Base-by-base conservation (phyloP, 2,113 vertebrate species). In the Pandion haliaetus region DNA sequence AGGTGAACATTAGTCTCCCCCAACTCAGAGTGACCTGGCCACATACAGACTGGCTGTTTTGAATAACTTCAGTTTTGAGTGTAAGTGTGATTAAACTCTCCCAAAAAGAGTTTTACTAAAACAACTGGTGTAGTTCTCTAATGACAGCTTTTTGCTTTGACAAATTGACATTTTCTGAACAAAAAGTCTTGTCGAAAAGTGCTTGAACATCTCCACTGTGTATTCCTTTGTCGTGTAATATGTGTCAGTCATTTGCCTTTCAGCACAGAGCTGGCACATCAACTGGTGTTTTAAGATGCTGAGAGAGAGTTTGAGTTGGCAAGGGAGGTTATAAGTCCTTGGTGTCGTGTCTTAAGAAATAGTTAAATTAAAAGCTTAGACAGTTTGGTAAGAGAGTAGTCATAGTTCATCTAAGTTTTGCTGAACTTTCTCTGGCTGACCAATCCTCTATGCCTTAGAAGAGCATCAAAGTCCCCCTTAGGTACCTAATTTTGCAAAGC, bases 401-500 rank as follows among this genome's bases (percentile, higher is more conserved):
- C 82, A 82, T 61, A 82, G 79, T 58, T 84, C 49, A 52, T 59
- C 18, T 38, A n/a, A 67, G 70, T 57, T 90, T 38, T 47, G 42
- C 50, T 76, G 66, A 85, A 77, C 71, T 88, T 54, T 77, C 69
- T 67, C 86, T 71, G 57, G 16, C 52, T 82, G 93, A 79, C 69
- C 54, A 52, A 18, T 36, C 21, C 42, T 63, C 29, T 38, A 5
- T 81, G 66, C 31, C 61, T 88, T 61, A 65, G 40, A 54, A 69
- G 2, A 74, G n/a, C n/a, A 13, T 82, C 66, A 49, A 95, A 95
- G 91, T 92, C 86, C 86, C 90, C 61, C 18, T 61, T 52, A 10
- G 65, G 45, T 78, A 93, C 69, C 83, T 49, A 29, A 82, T 95
- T 97, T 91, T 96, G 86, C 80, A 96, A 97, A 94, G 38, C 42